A percentile compares a stretch with the other conserved stretches of the same genome.
Conservation (phyloP, 1,140 invertebrate species). For the Pogonomyrmex californicus region DNA sequence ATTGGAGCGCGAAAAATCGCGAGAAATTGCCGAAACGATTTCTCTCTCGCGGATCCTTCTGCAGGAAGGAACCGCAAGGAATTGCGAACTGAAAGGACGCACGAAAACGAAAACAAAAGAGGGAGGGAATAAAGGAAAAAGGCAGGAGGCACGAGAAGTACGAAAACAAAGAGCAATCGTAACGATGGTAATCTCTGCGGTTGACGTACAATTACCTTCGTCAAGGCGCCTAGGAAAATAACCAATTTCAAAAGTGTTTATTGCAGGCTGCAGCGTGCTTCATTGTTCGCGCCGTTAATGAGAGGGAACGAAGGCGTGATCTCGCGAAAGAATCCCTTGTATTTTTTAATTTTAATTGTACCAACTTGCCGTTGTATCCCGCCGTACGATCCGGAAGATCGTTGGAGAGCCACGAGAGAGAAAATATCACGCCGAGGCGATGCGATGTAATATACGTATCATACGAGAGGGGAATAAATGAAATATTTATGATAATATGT, state of each 20-base stretch:
- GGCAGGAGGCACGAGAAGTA: constrained; percentile 44
- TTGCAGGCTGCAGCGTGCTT: constrained; percentile 74
- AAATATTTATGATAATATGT: constrained; percentile 1
- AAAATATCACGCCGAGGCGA: background rate
- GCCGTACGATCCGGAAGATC: background rate
- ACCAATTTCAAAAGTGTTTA: constrained; percentile 84
- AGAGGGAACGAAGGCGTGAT: constrained; percentile 57
- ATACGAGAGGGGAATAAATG: background rate
- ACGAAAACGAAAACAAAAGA: constrained; percentile 14
- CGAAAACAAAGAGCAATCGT: constrained; percentile 83
- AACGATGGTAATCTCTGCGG: constrained; percentile 83
- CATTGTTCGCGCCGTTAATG: constrained; percentile 78
- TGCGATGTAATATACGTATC: too few species aligned
- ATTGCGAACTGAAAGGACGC: background rate
- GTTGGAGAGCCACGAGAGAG: background rate
- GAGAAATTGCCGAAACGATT: constrained; percentile 36
- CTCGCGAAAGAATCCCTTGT: constrained; percentile 51
- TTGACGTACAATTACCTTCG: constrained; percentile 81
- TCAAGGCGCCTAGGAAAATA: constrained; percentile 81
- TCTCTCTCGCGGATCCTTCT: background rate
- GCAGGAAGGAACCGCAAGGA: too few species aligned
- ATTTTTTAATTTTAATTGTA: constrained; percentile 75
- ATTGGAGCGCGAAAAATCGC: constrained; percentile 20
- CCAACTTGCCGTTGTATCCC: constrained; percentile 45
- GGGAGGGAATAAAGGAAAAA: constrained; percentile 37